Percentiles rank a stretch among this genome's conserved stretches.
phyloP scores from a whole-genome alignment of 1,140 invertebrate genomes.

The Caerostris darwini region DNA sequence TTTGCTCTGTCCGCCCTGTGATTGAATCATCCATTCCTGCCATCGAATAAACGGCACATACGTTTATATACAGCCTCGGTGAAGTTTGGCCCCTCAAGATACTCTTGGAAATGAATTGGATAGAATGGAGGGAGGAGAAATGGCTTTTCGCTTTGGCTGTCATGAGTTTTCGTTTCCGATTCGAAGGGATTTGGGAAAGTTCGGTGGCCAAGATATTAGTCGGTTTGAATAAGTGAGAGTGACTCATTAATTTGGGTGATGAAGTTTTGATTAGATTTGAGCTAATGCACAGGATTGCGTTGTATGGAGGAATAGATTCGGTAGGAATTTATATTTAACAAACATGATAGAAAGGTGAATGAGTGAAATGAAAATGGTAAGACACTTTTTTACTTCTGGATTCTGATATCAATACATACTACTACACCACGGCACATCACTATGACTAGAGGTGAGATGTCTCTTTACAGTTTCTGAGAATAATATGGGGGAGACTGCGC shows the following conservation, averaged over 20 bases:
- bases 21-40: conserved; percentile 40
- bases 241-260: neutral
- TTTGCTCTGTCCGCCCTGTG: conserved; percentile 18
- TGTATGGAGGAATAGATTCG: too few relatives aligned
- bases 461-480: too few relatives aligned
- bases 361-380: too few relatives aligned
- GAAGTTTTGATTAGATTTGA: neutral
- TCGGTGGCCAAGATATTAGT: neutral
- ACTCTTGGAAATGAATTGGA: neutral
- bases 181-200: neutral
- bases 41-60: conserved; percentile 13
- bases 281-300: too few relatives aligned
- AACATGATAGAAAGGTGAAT: too few relatives aligned
- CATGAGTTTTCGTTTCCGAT: neutral
- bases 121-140: neutral
- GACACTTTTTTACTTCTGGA: too few relatives aligned
- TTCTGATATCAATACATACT: too few relatives aligned
- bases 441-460: too few relatives aligned
- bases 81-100: neutral
- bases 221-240: neutral
- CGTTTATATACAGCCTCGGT: neutral
- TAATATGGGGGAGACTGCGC: too few relatives aligned
- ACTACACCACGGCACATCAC: too few relatives aligned
- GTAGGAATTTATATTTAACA: too few relatives aligned
- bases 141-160: neutral